Base-by-base conservation (phyloP, 2,113 vertebrate genomes). In the Scytalopus superciliaris region DNA sequence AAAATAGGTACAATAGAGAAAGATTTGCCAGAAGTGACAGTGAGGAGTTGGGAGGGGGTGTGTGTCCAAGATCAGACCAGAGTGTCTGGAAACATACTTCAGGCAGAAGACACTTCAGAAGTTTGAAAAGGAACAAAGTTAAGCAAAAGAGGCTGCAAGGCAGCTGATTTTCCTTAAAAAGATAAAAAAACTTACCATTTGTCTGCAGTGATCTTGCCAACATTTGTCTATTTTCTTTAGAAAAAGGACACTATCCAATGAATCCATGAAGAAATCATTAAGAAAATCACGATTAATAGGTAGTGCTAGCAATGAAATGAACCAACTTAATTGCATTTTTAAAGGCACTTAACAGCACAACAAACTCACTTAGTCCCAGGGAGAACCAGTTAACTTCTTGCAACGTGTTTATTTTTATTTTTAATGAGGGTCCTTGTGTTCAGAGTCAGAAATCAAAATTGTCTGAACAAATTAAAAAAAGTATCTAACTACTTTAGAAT, bases 131-230 rank as follows among this genome's bases (percentile, higher is more conserved):
- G 35, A 93, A 91, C 6, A 28, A 44, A 90, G 30, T 73, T 89
- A 62, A 64, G 37, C 49, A 83, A 80, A 93, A 73, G 12, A 47
- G 27, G 33, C 42, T 91, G 55, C 30, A 45, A 57, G 37, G 39
- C 17, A 72, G 78, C 15, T 11, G 9, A 3, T 53, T 33, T 82
- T 39, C 53, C 73, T 69, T 47, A 42, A 68, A 77, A 74, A 75
- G 6, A 42, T 40, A 76, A 83, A 39, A 47, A 85, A 45, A 42
- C 98, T 96, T 98, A 99, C 99, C 99, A 99, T 99, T 98, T 99
- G 99, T 98, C 99, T 99, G 98, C 99, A 99, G 89, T 99, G 99
- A 97, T 99, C 99, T 96, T 99, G 99, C 99, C 99, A 99, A 97
- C 99, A 99, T 97, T 98, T 99, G 97, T 99, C 99, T 91, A 99